Conservation (phyloP, 2,113 vertebrate genomes). For the Thamnaconus septentrionalis region DNA sequence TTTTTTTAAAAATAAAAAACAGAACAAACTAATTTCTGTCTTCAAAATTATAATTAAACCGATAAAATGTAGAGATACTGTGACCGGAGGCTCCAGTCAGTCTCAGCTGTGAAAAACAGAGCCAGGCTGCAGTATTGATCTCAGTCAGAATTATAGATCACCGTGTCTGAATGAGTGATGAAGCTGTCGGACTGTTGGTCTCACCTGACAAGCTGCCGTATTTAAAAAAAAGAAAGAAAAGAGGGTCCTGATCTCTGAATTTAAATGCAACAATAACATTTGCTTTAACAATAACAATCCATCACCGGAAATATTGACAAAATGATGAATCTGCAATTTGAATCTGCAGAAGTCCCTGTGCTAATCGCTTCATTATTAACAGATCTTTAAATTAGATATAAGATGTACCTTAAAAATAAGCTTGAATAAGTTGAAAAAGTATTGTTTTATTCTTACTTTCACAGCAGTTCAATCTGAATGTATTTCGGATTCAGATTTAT, state of each 20-base stretch:
- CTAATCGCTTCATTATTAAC: no score
- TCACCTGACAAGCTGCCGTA: slow-evolving; percentile 51
- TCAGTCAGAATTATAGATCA: slow-evolving; percentile 63
- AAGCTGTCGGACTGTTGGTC: slow-evolving; percentile 52
- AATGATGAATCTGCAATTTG: background rate
- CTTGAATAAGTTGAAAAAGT: no score
- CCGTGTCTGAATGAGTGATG: slow-evolving; percentile 66
- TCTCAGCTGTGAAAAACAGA: slow-evolving; percentile 48
- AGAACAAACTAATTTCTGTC: background rate
- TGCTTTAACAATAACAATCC: slow-evolving; percentile 11
- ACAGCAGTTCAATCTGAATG: background rate
- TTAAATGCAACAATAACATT: slow-evolving; percentile 15
- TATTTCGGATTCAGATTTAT: slow-evolving; percentile 8
- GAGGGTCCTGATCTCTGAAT: slow-evolving; percentile 27
- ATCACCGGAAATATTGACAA: slow-evolving; percentile 3
- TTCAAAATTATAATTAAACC: background rate
- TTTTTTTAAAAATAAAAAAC: background rate
- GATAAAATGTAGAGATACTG: background rate
- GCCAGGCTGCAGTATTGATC: slow-evolving; percentile 59
- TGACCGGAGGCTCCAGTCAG: slow-evolving; percentile 23
- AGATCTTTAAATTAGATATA: no score
- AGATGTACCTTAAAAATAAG: no score
- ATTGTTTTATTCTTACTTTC: no score
- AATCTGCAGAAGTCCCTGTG: background rate
- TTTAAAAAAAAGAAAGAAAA: slow-evolving; percentile 31